A percentile compares a stretch with the other conserved stretches of the same genome.
phyloP scores from a whole-genome alignment of 2,888 invertebrate species.

The Nemurella pictetii region DNA sequence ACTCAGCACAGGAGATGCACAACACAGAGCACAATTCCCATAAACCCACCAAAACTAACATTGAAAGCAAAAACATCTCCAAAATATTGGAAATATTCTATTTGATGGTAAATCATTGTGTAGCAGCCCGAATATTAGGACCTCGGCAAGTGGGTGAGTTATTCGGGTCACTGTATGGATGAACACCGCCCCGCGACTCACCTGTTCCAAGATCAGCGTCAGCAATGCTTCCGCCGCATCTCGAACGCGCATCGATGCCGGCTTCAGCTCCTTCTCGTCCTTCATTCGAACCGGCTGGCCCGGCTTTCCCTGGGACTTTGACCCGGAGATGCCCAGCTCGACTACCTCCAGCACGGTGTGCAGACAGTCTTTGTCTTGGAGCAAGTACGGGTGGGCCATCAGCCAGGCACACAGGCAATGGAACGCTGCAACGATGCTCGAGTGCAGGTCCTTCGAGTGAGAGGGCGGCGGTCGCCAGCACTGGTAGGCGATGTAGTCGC shows the following conservation, averaged over 20 bases:
- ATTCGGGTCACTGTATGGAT: background rate
- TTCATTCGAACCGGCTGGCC: slow-evolving; percentile 90
- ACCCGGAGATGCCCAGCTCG: slow-evolving; percentile 95
- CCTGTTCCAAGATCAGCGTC: slow-evolving; percentile 88
- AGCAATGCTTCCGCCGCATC: slow-evolving; percentile 96
- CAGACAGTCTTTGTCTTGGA: slow-evolving; percentile 90
- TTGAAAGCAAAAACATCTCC: too few relatives aligned
- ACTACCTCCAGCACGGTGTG: slow-evolving; percentile 94
- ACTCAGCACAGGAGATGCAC: background rate
- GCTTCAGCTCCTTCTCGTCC: slow-evolving; percentile 93
- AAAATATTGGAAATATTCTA: background rate
- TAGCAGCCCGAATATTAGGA: too few relatives aligned
- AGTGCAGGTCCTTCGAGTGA: slow-evolving; percentile 92
- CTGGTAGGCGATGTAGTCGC: slow-evolving; percentile 95
- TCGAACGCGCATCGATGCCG: slow-evolving; percentile 95
- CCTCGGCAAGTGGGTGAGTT: too few relatives aligned
- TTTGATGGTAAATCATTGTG: too few relatives aligned
- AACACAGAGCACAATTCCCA: background rate
- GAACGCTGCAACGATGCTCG: slow-evolving; percentile 91
- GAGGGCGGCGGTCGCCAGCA: slow-evolving; percentile 92
- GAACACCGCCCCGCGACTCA: slow-evolving; percentile 50
- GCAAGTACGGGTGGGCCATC: slow-evolving; percentile 83
- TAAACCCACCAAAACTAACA: too few relatives aligned
- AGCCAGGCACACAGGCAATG: slow-evolving; percentile 91
- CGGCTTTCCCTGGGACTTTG: slow-evolving; percentile 77